Conservation (phyloP, 2,113 vertebrate genomes). For the Alethe castanea region DNA sequence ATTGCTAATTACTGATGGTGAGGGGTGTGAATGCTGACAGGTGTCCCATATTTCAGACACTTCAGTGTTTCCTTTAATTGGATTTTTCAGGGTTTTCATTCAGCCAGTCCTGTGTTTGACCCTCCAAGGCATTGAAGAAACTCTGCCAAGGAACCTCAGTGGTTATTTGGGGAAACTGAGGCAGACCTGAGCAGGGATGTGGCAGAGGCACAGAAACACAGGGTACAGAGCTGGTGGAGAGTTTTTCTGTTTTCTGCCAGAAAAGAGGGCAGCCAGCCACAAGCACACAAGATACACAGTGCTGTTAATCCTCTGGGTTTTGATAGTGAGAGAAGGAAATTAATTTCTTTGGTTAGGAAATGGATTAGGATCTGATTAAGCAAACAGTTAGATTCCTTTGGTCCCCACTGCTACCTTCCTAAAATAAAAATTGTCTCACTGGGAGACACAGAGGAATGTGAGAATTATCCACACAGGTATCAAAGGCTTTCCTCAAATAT, state of each 20-base stretch:
- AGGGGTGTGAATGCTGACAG: background rate
- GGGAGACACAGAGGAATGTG: background rate
- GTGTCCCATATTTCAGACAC: background rate
- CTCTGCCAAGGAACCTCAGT: background rate
- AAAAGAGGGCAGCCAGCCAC: background rate
- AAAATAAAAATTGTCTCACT: background rate
- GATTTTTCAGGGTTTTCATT: background rate
- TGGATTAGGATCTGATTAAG: background rate
- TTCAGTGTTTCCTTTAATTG: background rate
- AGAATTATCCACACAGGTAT: background rate
- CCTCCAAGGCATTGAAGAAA: background rate
- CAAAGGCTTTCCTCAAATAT: background rate
- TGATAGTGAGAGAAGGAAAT: background rate
- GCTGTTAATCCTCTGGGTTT: background rate
- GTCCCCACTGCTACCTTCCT: background rate
- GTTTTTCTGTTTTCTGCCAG: background rate
- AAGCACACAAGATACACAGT: accelerated
- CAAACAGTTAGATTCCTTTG: background rate
- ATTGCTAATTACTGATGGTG: background rate
- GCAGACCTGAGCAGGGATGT: accelerated
- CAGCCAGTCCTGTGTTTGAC: background rate
- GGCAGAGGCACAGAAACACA: background rate
- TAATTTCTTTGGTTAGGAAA: background rate
- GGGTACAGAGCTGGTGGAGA: accelerated
- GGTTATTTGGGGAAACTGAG: background rate